Conservation (phyloP, 2,113 vertebrate species). For the Leptosomus discolor region DNA sequence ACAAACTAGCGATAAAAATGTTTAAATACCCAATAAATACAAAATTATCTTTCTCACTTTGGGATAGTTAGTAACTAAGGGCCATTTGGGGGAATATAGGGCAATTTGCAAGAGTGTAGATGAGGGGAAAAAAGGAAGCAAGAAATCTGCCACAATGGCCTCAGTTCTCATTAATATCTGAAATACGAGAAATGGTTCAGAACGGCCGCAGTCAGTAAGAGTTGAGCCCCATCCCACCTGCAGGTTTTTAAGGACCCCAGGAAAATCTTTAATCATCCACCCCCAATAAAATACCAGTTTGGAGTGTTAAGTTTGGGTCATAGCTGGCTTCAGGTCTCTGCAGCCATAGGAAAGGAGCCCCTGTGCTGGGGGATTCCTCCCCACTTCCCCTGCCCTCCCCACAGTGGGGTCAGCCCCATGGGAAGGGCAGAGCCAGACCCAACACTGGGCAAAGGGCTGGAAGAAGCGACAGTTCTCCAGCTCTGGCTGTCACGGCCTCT, state of each 20-base stretch:
- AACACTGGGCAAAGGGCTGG: neutral
- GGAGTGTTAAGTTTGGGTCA: rapidly evolving
- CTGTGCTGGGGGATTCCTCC: neutral
- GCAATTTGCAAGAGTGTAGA: neutral
- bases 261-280: neutral
- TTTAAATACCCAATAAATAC: neutral
- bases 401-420: neutral
- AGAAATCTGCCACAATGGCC: neutral
- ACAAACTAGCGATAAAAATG: neutral
- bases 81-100: neutral
- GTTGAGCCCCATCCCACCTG: neutral
- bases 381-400: neutral
- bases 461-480: neutral
- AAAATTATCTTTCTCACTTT: neutral
- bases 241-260: neutral
- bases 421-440: neutral
- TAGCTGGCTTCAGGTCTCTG: neutral
- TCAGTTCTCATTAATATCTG: neutral
- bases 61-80: neutral
- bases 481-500: neutral
- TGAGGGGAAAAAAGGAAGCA: rapidly evolving
- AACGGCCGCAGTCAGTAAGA: neutral
- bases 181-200: neutral
- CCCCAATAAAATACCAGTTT: neutral
- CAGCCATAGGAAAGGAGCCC: neutral